Evolutionary conservation across 1,140 invertebrate species (phyloP).

Genomic region (Drosophila setifemur): DNA sequence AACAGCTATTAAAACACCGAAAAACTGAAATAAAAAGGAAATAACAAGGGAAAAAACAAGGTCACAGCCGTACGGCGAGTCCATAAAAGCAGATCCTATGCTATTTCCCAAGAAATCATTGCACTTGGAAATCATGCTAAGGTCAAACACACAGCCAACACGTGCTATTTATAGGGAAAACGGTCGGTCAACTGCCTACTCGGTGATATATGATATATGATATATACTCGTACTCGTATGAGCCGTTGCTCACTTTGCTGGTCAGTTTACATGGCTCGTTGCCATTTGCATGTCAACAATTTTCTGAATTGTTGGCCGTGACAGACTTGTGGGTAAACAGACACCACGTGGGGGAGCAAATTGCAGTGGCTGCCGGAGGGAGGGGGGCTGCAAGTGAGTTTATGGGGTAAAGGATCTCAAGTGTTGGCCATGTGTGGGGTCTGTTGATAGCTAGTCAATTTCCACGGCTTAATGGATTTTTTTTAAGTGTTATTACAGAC

Average conservation of each 20-base stretch:
- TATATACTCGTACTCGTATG: no score
- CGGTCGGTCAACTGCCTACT: slow-evolving; percentile 31
- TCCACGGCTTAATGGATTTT: no score
- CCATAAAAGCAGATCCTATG: slow-evolving; percentile 49
- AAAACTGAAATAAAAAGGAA: background rate
- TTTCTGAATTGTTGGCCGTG: slow-evolving; percentile 54
- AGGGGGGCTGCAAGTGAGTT: background rate
- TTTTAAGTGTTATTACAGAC: no score
- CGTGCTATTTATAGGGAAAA: slow-evolving; percentile 76
- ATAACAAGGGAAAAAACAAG: slow-evolving; percentile 40
- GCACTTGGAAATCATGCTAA: slow-evolving; percentile 61
- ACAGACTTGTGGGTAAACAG: slow-evolving; percentile 69
- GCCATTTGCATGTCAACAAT: slow-evolving; percentile 71
- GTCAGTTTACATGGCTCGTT: slow-evolving; percentile 68
- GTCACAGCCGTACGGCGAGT: slow-evolving; percentile 41
- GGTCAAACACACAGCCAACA: slow-evolving; percentile 62
- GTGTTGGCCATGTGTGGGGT: background rate
- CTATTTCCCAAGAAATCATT: slow-evolving; percentile 62
- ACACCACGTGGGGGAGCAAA: slow-evolving; percentile 51
- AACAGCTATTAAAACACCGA: slow-evolving; percentile 45
- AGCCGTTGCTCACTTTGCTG: slow-evolving; percentile 22
- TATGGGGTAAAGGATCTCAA: background rate
- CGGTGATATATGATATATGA: no score
- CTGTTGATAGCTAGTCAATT: no score
- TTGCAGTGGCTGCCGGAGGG: background rate